phyloP scores from a whole-genome alignment of 2,113 vertebrate genomes.

The Sminthopsis crassicaudata region DNA sequence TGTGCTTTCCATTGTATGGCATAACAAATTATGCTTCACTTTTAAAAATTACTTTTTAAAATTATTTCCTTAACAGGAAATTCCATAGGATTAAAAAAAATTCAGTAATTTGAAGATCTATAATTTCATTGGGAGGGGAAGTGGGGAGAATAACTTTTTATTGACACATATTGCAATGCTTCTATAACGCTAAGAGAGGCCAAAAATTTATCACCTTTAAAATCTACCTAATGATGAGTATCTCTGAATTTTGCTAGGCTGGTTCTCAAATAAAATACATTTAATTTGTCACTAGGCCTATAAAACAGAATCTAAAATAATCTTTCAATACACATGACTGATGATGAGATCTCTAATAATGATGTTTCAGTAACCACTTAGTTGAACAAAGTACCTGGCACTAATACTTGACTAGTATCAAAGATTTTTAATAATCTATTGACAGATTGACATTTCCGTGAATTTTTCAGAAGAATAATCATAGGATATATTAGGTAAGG shows the following conservation, averaged over 20 bases:
- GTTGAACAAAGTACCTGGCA: slow-evolving; percentile 49
- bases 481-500: neutral
- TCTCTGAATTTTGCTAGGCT: neutral
- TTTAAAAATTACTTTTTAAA: slow-evolving; percentile 45
- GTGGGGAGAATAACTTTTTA: neutral
- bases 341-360: neutral
- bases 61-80: slow-evolving; percentile 31
- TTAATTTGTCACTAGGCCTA: neutral
- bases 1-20: neutral
- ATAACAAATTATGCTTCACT: neutral
- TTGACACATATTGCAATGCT: neutral
- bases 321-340: neutral
- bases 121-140: neutral
- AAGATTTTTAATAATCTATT: neutral
- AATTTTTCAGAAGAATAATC: neutral
- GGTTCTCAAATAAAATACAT: neutral
- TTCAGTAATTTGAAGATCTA: neutral
- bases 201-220: neutral
- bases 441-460: neutral
- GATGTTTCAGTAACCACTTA: slow-evolving; percentile 39
- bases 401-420: too few species aligned
- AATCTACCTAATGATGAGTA: neutral
- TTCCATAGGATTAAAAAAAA: slow-evolving; percentile 36
- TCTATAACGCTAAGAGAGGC: neutral
- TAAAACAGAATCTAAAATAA: neutral